Evolutionary conservation across 2,797 vertebrate species (phyloP), one percentile per base, ranked within the genome.

Genomic region (Trachurus trachurus): DNA sequence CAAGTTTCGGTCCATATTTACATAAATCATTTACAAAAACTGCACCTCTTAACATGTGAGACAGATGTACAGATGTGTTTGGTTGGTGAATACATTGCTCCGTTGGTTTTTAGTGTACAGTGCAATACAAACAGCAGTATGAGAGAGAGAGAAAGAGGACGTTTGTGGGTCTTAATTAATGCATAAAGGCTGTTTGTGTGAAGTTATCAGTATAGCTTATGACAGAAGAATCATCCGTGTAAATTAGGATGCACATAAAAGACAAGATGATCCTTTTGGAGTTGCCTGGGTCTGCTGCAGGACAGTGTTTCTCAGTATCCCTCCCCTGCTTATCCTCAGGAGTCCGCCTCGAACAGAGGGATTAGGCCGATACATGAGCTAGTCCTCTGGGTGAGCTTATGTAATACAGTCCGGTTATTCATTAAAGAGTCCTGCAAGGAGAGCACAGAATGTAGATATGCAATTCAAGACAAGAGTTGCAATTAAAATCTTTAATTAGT

Each of bases 281-380:
- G 58, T 34, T 59, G 76, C 76, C 21, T 70, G 80, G 83, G 31
- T 74, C 39, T 42, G 80, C 76, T 65, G 73, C 21, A 39, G 76
- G 76, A 86, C 82, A 74, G 86, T 79, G 85, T 86, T 76, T 91
- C 90, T 93, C 91, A 89, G 90, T 82, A 72, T 70, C 70, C 29
- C 52, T 85, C 66, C 60, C 52, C 22, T 67, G 69, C 74, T 74
- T 53, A 73, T 66, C 61, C 53, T 67, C 80, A 68, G 86, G 85
- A 89, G 72, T 57, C 65, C 73, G 85, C 66, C 71, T 82, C 70
- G 82, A 86, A 84, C 81, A 87, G 58, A 85, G 50, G 81, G 81
- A 88, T 84, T 70, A 83, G 75, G 84, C 71, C 4, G 63, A 81
- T 16, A 63, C 74, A 72, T 63, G 37, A 87, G 72, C 64, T 13